Evolutionary conservation across 2,797 vertebrate genomes (phyloP).

Genomic region (Lates japonicus): DNA sequence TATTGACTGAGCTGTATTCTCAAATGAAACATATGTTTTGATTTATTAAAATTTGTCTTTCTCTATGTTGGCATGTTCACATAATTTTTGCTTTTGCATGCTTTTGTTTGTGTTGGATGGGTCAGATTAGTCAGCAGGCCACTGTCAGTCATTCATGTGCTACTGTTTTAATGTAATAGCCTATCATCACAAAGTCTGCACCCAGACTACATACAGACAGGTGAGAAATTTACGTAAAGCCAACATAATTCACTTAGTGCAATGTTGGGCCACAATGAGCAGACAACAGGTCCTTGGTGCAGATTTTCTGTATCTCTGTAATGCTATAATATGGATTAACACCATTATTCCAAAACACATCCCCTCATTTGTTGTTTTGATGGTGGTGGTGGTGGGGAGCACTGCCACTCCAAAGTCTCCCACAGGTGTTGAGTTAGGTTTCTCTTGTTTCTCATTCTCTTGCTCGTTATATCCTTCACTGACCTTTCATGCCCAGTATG

Average conservation of each 20-base stretch:
- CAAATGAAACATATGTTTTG: background rate
- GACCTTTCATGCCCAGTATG: too few relatives aligned
- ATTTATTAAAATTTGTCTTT: conserved; percentile 28
- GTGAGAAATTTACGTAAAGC: background rate
- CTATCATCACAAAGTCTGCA: background rate
- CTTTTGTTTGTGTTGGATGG: background rate
- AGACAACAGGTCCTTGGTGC: background rate
- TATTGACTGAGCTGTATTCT: conserved; percentile 8
- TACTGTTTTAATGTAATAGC: background rate
- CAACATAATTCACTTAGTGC: background rate
- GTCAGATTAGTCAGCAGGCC: background rate
- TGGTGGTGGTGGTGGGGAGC: background rate
- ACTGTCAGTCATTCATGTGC: background rate
- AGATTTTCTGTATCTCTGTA: background rate
- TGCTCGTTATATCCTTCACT: too few relatives aligned
- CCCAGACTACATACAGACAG: background rate
- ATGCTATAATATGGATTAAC: background rate
- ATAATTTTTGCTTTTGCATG: background rate
- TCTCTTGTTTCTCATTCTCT: too few relatives aligned
- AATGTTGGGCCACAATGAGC: background rate
- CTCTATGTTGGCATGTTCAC: background rate
- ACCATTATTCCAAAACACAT: background rate
- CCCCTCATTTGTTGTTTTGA: background rate
- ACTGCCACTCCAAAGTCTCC: background rate
- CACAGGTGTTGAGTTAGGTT: background rate